Percentiles rank a stretch among this genome's conserved stretches.
phyloP scores from a whole-genome alignment of 1,140 invertebrate species.

The Magallana ariakensis region DNA sequence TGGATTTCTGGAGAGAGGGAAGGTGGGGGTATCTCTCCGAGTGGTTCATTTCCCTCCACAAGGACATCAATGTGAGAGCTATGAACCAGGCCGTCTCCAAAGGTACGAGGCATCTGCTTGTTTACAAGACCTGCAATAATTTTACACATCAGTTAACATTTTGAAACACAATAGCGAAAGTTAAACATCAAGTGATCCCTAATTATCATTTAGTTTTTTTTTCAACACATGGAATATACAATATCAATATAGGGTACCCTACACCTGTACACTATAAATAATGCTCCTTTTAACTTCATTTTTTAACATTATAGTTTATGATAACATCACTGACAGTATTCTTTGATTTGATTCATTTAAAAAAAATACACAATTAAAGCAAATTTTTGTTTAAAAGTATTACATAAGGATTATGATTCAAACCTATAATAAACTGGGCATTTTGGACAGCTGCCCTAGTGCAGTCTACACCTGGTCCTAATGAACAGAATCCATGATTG shows the following conservation, averaged over 20 bases:
- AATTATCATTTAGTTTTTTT: too few species aligned
- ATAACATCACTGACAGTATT: too few species aligned
- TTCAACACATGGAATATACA: too few species aligned
- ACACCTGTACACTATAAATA: too few species aligned
- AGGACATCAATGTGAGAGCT: constrained; percentile 93
- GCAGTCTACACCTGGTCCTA: constrained; percentile 95
- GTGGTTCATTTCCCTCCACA: constrained; percentile 85
- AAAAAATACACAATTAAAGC: too few species aligned
- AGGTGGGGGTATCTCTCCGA: constrained; percentile 87
- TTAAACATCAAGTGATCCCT: too few species aligned
- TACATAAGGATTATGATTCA: neutral
- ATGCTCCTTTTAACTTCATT: too few species aligned
- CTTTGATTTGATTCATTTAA: too few species aligned
- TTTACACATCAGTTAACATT: neutral
- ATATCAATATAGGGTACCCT: too few species aligned
- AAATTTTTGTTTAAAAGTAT: too few species aligned
- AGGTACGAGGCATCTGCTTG: constrained; percentile 92
- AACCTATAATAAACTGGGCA: constrained; percentile 92
- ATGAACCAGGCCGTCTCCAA: constrained; percentile 93
- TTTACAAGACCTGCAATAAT: constrained; percentile 84
- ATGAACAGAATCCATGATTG: constrained; percentile 92
- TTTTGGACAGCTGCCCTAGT: constrained; percentile 90
- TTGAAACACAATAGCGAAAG: too few species aligned
- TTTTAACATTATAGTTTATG: too few species aligned
- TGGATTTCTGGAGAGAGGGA: constrained; percentile 86